These are phyloP conservation scores for Paralichthys olivaceus DNA, from an alignment of 2,113 vertebrate species.

Conservation along the genomic window DNA sequence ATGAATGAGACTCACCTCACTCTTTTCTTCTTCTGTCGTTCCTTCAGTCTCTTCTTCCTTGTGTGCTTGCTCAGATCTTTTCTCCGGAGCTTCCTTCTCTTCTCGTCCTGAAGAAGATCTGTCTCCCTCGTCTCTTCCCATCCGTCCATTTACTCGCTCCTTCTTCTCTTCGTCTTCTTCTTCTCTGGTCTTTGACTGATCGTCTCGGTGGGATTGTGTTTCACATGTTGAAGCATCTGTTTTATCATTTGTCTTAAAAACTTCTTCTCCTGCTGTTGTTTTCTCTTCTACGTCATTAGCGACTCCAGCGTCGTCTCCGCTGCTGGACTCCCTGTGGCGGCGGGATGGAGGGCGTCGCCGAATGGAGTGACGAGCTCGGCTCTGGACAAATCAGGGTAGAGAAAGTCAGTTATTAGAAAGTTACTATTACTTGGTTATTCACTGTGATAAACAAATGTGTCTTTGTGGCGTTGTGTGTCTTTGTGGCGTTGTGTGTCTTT, in stretches of 20 bases:
- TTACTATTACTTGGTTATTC: not conserved
- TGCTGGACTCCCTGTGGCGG: constrained; percentile 71
- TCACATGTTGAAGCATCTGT: not conserved
- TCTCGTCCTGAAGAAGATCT: constrained; percentile 1
- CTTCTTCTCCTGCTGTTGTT: not conserved
- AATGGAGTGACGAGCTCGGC: constrained; percentile 77
- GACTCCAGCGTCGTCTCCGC: constrained; percentile 49
- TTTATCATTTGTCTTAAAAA: constrained; percentile 4
- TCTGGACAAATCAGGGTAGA: constrained; percentile 54
- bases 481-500: not conserved
- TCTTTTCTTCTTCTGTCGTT: constrained; percentile 14
- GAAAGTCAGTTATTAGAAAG: not conserved
- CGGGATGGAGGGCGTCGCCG: constrained; percentile 81
- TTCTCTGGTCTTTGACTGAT: not conserved
- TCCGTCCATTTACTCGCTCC: not conserved
- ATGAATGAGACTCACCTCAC: not conserved
- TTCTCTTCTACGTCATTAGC: constrained; percentile 14
- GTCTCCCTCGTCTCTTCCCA: not conserved
- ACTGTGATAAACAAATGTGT: not conserved
- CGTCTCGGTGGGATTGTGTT: not conserved
- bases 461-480: not conserved
- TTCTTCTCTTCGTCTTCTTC: constrained; percentile 4
- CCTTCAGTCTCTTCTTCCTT: not conserved
- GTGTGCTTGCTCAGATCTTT: not conserved
- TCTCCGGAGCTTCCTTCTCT: constrained; percentile 7